Evolutionary conservation across 2,888 invertebrate species (phyloP).

Genomic region (Ormia ochracea): DNA sequence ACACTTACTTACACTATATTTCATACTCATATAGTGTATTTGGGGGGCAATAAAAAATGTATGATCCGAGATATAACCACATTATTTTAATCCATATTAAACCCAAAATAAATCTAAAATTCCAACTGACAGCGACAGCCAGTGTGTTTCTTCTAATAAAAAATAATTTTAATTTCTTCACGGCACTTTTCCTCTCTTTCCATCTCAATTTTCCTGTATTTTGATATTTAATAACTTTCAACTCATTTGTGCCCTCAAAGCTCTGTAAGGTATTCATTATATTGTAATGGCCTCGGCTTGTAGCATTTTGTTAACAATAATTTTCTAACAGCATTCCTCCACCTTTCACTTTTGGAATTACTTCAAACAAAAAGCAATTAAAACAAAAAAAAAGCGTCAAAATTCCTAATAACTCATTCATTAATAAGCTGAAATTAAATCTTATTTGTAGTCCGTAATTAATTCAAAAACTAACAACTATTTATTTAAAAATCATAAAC

Average conservation of each 20-base stretch:
- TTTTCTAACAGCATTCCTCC: not conserved
- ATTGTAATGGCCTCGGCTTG: not conserved
- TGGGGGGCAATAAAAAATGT: no score
- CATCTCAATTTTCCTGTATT: no score
- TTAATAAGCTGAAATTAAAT: conserved; percentile 5
- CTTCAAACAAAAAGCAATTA: not conserved
- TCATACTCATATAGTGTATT: no score
- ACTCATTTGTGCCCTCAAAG: not conserved
- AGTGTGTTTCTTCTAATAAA: no score
- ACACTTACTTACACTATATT: no score
- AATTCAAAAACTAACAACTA: conserved; percentile 7
- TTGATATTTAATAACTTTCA: no score
- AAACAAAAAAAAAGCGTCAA: not conserved
- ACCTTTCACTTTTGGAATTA: not conserved
- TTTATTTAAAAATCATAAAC: not conserved
- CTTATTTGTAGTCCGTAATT: conserved; percentile 13
- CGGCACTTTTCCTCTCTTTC: no score
- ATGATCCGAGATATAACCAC: no score
- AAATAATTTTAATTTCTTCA: no score
- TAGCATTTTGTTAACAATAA: not conserved
- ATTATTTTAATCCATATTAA: no score
- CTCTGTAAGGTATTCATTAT: not conserved
- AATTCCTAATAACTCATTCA: conserved; percentile 29
- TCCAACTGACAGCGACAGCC: no score
- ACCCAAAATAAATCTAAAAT: no score